A percentile compares a stretch with the other conserved stretches of the same genome.
Evolutionary conservation across 2,797 vertebrate genomes (phyloP).

Genomic region (Sparus aurata): DNA sequence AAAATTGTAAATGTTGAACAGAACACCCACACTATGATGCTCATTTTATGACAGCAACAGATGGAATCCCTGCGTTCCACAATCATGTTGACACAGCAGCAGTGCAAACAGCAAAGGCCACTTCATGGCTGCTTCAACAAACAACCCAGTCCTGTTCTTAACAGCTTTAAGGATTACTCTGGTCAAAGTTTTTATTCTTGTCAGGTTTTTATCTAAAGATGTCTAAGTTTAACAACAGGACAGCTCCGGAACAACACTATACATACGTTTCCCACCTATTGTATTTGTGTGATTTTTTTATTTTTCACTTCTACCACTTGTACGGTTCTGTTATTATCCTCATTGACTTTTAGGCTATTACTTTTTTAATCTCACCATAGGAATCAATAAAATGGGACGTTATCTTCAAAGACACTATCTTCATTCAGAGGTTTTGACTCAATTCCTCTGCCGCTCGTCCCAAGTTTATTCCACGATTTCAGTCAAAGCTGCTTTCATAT

Average conservation of each 20-base stretch:
- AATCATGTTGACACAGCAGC: constrained; percentile 61
- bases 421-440: constrained; percentile 10
- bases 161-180: not conserved
- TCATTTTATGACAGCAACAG: constrained; percentile 52
- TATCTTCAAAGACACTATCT: not conserved
- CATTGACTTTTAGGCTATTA: not conserved
- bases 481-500: constrained; percentile 20
- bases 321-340: not conserved
- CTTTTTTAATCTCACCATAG: not conserved
- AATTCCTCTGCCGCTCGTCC: no score
- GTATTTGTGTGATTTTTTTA: not conserved
- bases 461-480: not conserved
- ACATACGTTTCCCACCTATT: not conserved
- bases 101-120: constrained; percentile 72
- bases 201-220: not conserved
- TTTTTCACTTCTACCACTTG: not conserved
- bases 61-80: constrained; percentile 45
- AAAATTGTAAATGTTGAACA: not conserved
- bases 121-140: not conserved
- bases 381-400: not conserved
- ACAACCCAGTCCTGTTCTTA: not conserved
- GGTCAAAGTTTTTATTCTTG: not conserved
- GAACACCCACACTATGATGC: not conserved
- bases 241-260: not conserved
- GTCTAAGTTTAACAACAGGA: not conserved